These are phyloP conservation scores for Griposia aprilina DNA, from an alignment of 2,888 invertebrate species.

Conservation along the genomic window DNA sequence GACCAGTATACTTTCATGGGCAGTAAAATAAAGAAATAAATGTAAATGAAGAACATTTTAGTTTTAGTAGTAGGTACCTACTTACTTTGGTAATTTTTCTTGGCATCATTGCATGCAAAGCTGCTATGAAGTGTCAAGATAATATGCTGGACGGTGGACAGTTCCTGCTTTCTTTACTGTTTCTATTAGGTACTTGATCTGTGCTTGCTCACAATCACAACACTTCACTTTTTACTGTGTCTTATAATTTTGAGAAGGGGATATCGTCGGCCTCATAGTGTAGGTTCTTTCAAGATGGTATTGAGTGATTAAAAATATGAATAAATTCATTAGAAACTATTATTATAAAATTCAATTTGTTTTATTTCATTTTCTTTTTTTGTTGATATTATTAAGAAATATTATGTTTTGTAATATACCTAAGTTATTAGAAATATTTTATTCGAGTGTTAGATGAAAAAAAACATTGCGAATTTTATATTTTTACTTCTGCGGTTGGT, in stretches of 20 bases:
- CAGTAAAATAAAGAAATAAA: not conserved
- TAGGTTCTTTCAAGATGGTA: not conserved
- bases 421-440: too few relatives aligned
- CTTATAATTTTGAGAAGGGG: too few relatives aligned
- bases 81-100: not conserved
- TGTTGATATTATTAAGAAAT: too few relatives aligned
- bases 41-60: not conserved
- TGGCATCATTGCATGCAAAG: not conserved
- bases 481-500: too few relatives aligned
- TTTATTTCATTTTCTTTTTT: too few relatives aligned
- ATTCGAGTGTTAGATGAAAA: too few relatives aligned
- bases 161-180: not conserved
- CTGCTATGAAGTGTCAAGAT: not conserved
- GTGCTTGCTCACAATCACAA: not conserved
- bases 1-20: constrained; percentile 1
- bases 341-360: too few relatives aligned
- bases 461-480: too few relatives aligned
- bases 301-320: not conserved
- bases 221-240: too few relatives aligned
- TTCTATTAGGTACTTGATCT: not conserved
- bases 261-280: too few relatives aligned
- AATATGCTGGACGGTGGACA: not conserved
- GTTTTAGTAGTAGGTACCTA: not conserved
- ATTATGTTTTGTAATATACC: too few relatives aligned
- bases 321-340: too few relatives aligned